Base-by-base conservation (phyloP, 2,797 vertebrate species). In the Apogon hyalosoma region DNA sequence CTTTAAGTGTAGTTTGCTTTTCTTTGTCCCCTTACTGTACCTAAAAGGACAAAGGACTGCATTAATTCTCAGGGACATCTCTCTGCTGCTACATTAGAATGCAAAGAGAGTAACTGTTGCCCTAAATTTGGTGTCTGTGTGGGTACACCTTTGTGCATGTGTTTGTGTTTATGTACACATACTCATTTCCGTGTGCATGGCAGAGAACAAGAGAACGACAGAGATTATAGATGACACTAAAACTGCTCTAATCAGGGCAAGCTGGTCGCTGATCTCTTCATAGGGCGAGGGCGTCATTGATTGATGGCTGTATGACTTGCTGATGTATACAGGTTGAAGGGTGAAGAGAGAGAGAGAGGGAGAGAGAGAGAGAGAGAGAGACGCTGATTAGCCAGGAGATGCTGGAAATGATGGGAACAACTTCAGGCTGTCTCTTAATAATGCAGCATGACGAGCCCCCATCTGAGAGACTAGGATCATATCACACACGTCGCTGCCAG, bases 191-290 rank as follows among this genome's bases (percentile, higher is more conserved):
- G 67, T 39, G 53, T 24, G 50, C 24, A 45, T 52, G 54, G 45
- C 28, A 33, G 47, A 40, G 63, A 43, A 50, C 6, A 7, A 10
- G 46, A 55, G 46, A 46, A 50, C 40, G 60, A 52, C 9, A 1
- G 28, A 73, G 73, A 82, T 79, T 79, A 84, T 83, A 66, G 85
- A 79, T 77, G 89, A 87, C 85, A 81, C 74, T 65, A 58, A 86
- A 85, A 75, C 79, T 14, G 63, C 80, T 83, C 65, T 88, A 87
- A 90, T 88, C 86, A 84, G 90, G 80, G 24, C 86, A 80, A 85
- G 85, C 74, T 73, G 86, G 84, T 75, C 46, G 62, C 85, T 83
- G 85, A 87, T 87, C 85, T 86, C 81, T 82, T 87, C 83, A 77
- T 71, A 60, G 75, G 84, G 73, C 57, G 47, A 21, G 40, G 50